Evolutionary conservation across 2,113 vertebrate genomes (phyloP).

Genomic region (Proterorhinus semilunaris): DNA sequence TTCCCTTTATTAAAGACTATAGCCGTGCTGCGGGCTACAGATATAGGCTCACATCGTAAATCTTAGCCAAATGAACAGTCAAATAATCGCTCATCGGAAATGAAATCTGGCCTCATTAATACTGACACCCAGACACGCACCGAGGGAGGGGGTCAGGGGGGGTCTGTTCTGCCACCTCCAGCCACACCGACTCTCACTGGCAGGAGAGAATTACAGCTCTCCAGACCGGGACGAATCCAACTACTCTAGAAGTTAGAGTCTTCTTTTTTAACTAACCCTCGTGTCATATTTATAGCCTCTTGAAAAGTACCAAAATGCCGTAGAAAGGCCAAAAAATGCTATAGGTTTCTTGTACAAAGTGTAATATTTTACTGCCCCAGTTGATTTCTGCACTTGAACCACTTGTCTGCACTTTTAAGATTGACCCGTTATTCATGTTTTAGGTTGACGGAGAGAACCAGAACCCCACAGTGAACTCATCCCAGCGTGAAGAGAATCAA

Average conservation of each 20-base stretch:
- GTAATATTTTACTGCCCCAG: too few relatives aligned
- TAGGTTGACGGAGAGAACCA: too few relatives aligned
- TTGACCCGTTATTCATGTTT: too few relatives aligned
- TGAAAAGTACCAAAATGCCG: background rate
- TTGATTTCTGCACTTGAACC: too few relatives aligned
- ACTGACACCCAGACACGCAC: slow-evolving; percentile 65
- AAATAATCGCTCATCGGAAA: slow-evolving; percentile 98
- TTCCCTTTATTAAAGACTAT: slow-evolving; percentile 98
- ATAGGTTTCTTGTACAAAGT: background rate
- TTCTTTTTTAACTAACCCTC: background rate
- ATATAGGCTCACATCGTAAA: slow-evolving; percentile 95
- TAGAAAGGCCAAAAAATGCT: background rate
- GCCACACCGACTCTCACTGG: slow-evolving; percentile 35
- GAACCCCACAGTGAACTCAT: too few relatives aligned
- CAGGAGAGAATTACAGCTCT: slow-evolving; percentile 23
- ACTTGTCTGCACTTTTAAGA: too few relatives aligned
- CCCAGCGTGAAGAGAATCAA: too few relatives aligned
- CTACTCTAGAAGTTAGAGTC: background rate
- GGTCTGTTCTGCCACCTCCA: slow-evolving; percentile 38
- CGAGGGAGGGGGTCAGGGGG: slow-evolving; percentile 18
- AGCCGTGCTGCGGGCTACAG: slow-evolving; percentile 93
- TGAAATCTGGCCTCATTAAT: slow-evolving; percentile 98
- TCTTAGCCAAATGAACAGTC: slow-evolving; percentile 97
- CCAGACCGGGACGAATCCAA: too few relatives aligned
- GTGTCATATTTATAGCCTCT: background rate